Conservation (phyloP, 2,113 vertebrate genomes). For the Myrmecophaga tridactyla region DNA sequence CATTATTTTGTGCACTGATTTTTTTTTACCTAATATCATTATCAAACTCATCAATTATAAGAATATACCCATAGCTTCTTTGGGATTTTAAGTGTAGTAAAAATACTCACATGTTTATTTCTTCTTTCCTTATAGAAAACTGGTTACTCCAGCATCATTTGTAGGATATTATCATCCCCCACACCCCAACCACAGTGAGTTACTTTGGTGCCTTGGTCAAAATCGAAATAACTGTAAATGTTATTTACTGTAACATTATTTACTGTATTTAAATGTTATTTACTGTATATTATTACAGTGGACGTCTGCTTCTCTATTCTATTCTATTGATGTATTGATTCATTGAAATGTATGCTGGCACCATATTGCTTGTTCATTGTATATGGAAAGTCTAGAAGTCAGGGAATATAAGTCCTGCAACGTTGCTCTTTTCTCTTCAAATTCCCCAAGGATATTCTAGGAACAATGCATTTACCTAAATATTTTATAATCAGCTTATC, state of each 20-base stretch:
- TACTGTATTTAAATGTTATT: too few relatives aligned
- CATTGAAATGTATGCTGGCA: neutral
- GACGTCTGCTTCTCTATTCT: neutral
- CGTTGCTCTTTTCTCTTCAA: neutral
- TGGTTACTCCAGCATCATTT: neutral
- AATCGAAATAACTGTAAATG: neutral
- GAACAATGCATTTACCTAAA: neutral
- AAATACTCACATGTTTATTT: neutral
- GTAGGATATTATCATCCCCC: rapidly evolving
- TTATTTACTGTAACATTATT: too few relatives aligned
- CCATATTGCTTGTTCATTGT: neutral
- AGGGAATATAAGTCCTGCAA: neutral
- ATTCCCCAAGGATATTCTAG: neutral
- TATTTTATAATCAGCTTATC: neutral
- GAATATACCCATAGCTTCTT: neutral
- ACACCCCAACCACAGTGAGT: neutral
- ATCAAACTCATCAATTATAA: neutral
- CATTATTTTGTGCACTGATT: neutral
- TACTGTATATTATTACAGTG: too few relatives aligned
- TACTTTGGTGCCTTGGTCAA: neutral
- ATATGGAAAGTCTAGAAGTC: neutral
- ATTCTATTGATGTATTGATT: neutral
- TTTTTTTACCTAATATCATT: neutral
- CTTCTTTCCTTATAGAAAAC: neutral
- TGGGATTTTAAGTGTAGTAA: neutral